Base-by-base conservation (phyloP, 2,797 vertebrate species). In the Novumbra hubbsi region DNA sequence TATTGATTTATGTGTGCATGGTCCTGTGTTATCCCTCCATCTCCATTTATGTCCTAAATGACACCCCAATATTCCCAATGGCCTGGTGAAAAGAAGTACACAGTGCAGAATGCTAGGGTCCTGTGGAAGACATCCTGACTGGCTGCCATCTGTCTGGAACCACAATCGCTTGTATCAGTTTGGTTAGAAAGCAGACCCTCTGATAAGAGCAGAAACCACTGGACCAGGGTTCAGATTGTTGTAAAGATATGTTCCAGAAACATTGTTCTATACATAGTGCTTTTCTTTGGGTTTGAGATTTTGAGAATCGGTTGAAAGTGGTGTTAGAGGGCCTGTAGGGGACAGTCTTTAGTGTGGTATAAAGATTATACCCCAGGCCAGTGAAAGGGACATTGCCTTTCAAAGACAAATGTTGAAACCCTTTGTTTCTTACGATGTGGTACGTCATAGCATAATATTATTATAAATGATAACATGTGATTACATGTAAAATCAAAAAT, bases 1-100 rank as follows among this genome's bases (percentile, higher is more conserved):
- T 67, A 67, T 67, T 45, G 65, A 45, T 67, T 67, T 67, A 11
- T 67, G 34, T 16, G 32, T 65, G 34, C 16, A 65, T 16, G 14
- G 14, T 1, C 32, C 38, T 75, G 66, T 50, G 21, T 49, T 62
- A n/a, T 57, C 55, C n/a, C 55, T 57, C 55, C 55, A 24, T 57
- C n/a, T 21, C 55, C 62, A 28, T 41, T 12, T 38, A 48, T 52
- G 28, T 65, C 67, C 49, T 28, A 32, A 38, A 66, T 55, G 52
- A 19, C 52, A 55, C 19, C 19, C 52, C 41, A 1, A 45, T 21
- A 21, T 55, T 55, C 52, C 52, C 52, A 8, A 55, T 55, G 52
- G 52, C 55, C n/a, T 57, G 55, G n/a, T 57, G n/a, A 24, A 57
- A 57, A 57, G 55, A n/a, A 57, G n/a, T 57, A 21, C 52, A 21